A percentile compares a stretch with the other conserved stretches of the same genome.
Evolutionary conservation across 2,113 vertebrate genomes (phyloP).

Genomic region (Trematocara stigmaticum): DNA sequence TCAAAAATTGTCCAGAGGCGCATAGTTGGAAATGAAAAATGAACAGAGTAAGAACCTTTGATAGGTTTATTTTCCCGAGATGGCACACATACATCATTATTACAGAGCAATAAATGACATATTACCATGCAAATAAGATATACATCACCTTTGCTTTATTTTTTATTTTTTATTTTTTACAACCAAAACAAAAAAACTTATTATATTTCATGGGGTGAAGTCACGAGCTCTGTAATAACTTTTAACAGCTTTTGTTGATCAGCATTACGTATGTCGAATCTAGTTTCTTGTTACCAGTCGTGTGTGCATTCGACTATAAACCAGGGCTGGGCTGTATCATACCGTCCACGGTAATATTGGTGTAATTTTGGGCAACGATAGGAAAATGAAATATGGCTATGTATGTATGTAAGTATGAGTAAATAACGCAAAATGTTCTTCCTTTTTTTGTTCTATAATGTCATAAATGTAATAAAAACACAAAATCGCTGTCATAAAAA

Average conservation of each 20-base stretch:
- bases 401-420: neutral
- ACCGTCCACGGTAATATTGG: no score
- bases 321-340: no score
- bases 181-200: constrained; percentile 18
- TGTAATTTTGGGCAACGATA: no score
- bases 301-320: neutral
- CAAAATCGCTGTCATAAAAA: rapidly evolving
- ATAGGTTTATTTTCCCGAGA: constrained; percentile 60
- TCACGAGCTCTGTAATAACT: neutral
- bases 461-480: neutral
- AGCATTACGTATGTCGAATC: neutral
- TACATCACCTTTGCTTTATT: neutral
- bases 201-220: neutral
- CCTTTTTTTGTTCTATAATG: neutral
- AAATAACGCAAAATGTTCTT: neutral
- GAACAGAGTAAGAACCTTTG: constrained; percentile 50
- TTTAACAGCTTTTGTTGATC: neutral
- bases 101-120: constrained; percentile 56
- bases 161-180: neutral
- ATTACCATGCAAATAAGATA: constrained; percentile 53
- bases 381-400: no score
- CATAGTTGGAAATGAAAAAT: constrained; percentile 58
- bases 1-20: constrained; percentile 21
- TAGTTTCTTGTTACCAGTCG: neutral
- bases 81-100: constrained; percentile 47